These are phyloP conservation scores for Lycocerus yunnanus DNA, from an alignment of 2,888 invertebrate genomes.

Conservation along the genomic window DNA sequence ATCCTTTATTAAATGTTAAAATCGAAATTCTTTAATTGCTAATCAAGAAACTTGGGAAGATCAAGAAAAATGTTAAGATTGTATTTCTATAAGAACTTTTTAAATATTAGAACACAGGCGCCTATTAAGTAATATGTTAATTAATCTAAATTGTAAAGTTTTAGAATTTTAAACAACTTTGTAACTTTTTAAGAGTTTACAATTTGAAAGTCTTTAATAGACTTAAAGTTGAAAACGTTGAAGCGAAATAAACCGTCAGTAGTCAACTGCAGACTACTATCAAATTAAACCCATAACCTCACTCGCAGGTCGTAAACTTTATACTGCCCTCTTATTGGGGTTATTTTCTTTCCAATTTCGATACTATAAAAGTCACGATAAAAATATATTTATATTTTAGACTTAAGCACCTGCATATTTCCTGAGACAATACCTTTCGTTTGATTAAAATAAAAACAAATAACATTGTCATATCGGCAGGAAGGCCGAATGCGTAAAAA, in stretches of 20 bases:
- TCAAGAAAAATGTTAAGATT: background rate
- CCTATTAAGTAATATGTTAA: conserved; percentile 8
- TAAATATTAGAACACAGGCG: background rate
- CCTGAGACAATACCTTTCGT: background rate
- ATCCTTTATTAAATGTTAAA: background rate
- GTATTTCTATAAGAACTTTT: background rate
- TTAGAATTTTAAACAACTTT: conserved; percentile 22
- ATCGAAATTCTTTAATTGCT: background rate
- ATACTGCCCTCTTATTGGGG: conserved; percentile 40
- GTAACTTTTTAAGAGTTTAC: conserved; percentile 26
- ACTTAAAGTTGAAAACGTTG: conserved; percentile 27
- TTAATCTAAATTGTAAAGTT: conserved; percentile 23
- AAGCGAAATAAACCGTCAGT: conserved; percentile 28
- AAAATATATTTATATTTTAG: conserved; percentile 15
- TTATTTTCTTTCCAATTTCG: conserved; percentile 41
- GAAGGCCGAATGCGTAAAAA: no score
- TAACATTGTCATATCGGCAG: no score
- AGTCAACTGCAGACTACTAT: conserved; percentile 26
- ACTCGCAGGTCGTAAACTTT: conserved; percentile 41
- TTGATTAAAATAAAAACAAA: background rate
- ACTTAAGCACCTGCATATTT: background rate
- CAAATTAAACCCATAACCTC: conserved; percentile 32
- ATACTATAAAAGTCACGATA: conserved; percentile 43
- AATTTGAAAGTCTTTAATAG: conserved; percentile 29
- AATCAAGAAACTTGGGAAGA: background rate